Evolutionary conservation across 1,140 invertebrate genomes (phyloP).

Genomic region (Atta cephalotes): DNA sequence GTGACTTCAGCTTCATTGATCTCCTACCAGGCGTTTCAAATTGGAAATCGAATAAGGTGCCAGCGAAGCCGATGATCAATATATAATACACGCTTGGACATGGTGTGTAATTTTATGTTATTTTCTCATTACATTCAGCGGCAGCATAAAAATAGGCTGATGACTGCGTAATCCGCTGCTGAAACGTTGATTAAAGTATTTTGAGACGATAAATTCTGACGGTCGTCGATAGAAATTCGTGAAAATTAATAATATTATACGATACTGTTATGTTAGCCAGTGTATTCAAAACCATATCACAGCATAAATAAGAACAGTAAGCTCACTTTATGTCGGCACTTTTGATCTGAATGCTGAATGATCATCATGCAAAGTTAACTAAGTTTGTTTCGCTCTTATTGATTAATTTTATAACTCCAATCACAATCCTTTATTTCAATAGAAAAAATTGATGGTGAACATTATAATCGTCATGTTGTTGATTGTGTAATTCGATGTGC

Average conservation of each 20-base stretch:
- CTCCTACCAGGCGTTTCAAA: conserved; percentile 40
- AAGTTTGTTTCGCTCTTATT: no score
- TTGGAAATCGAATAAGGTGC: conserved; percentile 36
- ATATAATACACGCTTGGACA: conserved; percentile 59
- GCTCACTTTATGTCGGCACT: no score
- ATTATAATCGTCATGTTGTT: no score
- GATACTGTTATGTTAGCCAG: neutral
- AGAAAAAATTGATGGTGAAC: no score
- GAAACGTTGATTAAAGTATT: conserved; percentile 63
- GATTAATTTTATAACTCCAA: no score
- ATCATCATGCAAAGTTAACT: no score
- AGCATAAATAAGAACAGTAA: no score
- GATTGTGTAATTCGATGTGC: no score
- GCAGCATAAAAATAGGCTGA: conserved; percentile 54
- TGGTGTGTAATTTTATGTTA: conserved; percentile 80
- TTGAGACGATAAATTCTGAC: conserved; percentile 63
- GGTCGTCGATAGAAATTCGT: conserved; percentile 1
- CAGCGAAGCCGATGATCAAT: conserved; percentile 29
- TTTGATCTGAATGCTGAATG: no score
- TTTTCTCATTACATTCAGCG: conserved; percentile 75
- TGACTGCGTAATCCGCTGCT: conserved; percentile 67
- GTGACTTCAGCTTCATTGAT: conserved; percentile 18
- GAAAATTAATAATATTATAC: conserved; percentile 6
- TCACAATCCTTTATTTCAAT: no score
- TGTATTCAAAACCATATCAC: neutral